Base-by-base conservation (phyloP, 2,797 vertebrate species). In the Momotus momota region DNA sequence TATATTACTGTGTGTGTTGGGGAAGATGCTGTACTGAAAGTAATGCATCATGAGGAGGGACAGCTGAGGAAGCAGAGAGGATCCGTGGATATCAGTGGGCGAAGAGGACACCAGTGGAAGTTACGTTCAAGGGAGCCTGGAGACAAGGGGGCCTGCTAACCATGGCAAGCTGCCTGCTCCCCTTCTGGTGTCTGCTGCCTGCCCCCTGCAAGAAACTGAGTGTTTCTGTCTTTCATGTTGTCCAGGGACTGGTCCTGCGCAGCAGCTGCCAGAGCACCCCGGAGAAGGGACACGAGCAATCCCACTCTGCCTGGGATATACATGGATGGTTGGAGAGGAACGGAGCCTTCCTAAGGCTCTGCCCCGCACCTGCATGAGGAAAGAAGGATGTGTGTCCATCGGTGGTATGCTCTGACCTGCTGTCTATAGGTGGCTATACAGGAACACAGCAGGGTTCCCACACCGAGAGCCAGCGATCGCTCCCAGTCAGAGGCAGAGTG, bases 111-210 rank as follows among this genome's bases (percentile, higher is more conserved):
- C 17, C 62, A 19, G 25, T 35, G 79, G 43, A 43, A 82, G 69
- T 12, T 21, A 3, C 0, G 0, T 58, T 61, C 1, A 2, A 38
- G n/a, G 35, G 33, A 29, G 2, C 14, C 4, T 58, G 33, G 55
- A 46, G 35, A 51, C 41, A n/a, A 84, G 57, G 62, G 10, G 5
- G 19, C 23, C 3, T 0, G 17, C 9, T 41, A 17, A 16, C 29
- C 0, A 0, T 27, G 65, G 20, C 41, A 29, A 0, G 2, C 31
- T 71, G 49, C 31, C 71, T 51, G 19, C 29, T 65, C 7, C 15
- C 22, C 9, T 43, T 6, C 26, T 26, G 26, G 13, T 10, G 23
- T 19, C 51, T 60, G 60, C 64, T 80, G 43, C 51, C 46, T 13
- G 9, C 46, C 46, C 23, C 15, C 0, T 9, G 14, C 0, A 10